Conservation (phyloP, 2,797 vertebrate species). For the Bradypodion ventrale region DNA sequence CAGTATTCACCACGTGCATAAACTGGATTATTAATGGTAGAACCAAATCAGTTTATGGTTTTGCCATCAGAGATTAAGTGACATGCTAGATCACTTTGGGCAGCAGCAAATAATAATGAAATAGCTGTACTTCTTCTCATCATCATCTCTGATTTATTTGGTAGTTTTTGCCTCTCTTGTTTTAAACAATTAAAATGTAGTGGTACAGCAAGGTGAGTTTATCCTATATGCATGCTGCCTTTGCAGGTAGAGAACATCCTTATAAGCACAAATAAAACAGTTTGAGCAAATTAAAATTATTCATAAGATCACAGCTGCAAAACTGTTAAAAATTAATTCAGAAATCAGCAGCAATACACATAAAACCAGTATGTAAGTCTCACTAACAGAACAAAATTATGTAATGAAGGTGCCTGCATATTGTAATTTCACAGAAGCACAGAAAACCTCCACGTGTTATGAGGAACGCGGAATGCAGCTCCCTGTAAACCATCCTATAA, state of each 20-base stretch:
- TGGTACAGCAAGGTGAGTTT: not conserved
- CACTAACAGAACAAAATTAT: not conserved
- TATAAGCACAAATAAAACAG: not conserved
- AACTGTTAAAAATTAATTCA: not conserved
- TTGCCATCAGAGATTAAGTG: not conserved
- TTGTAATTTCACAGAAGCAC: not conserved
- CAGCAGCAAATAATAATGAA: not conserved
- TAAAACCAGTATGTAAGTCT: not conserved
- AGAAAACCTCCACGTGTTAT: not conserved
- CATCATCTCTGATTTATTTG: no score
- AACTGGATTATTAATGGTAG: no score
- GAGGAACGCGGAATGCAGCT: not conserved
- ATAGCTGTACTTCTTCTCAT: not conserved
- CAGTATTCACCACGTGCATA: conserved; percentile 2
- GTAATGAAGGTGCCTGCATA: not conserved
- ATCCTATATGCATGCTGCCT: not conserved
- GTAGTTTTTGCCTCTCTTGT: no score
- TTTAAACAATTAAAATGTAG: not conserved
- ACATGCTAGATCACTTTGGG: not conserved
- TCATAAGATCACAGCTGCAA: not conserved
- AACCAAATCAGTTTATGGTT: not conserved
- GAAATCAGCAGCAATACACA: not conserved
- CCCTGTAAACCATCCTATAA: not conserved
- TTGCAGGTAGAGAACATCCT: not conserved
- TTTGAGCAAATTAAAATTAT: not conserved